Conservation (phyloP, 2,113 vertebrate genomes). For the Pterocles gutturalis region DNA sequence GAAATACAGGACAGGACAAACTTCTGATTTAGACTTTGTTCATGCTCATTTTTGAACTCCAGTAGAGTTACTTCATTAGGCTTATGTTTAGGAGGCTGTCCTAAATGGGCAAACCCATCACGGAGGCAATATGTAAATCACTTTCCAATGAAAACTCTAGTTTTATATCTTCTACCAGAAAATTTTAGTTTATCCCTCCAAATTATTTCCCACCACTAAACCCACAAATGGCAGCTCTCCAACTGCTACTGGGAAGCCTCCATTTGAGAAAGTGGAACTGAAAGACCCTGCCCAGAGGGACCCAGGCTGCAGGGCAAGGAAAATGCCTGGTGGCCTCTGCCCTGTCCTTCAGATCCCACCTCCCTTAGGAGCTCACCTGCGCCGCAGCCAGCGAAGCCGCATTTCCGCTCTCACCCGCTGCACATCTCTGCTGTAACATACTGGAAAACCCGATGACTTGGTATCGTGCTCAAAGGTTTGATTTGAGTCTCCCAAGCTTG, state of each 20-base stretch:
- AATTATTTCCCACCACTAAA: neutral
- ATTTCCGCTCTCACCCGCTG: accelerated
- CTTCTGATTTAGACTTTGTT: neutral
- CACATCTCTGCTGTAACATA: neutral
- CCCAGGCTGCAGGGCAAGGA: neutral
- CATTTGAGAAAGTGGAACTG: neutral
- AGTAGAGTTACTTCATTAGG: neutral
- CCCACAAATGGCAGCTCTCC: neutral
- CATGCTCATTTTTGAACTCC: neutral
- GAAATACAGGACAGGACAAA: neutral
- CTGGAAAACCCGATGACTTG: accelerated
- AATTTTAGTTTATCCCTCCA: neutral
- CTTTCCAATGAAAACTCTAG: neutral
- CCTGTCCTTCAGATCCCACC: neutral
- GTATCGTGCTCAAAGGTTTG: neutral
- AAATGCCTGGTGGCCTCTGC: neutral
- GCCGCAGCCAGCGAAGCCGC: neutral
- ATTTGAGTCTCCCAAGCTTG: neutral
- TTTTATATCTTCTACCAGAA: neutral
- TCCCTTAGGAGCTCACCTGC: neutral
- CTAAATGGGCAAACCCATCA: too few relatives aligned
- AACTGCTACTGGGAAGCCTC: neutral
- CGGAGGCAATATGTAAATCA: neutral
- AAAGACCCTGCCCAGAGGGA: neutral
- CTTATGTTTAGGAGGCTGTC: neutral